phyloP scores from a whole-genome alignment of 2,888 invertebrate species.

The Hedychridium roseum region DNA sequence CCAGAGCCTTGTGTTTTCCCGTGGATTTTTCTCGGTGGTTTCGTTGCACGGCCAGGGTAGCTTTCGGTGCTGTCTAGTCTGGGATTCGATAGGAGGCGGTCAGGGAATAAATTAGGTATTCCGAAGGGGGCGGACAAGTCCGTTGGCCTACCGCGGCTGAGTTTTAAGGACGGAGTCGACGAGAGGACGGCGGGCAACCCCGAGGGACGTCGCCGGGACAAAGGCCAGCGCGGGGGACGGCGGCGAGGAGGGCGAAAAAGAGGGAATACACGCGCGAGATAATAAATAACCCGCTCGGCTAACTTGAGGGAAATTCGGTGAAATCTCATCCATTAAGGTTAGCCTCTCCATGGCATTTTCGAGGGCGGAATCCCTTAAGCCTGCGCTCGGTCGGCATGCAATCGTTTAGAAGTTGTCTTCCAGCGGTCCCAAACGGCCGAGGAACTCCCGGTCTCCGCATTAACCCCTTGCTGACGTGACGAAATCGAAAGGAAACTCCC shows the following conservation, averaged over 20 bases:
- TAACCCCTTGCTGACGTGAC: too few species aligned
- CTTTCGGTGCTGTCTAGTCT: too few species aligned
- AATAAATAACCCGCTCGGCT: slow-evolving; percentile 44
- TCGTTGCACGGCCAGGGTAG: too few species aligned
- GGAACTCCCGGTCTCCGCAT: too few species aligned
- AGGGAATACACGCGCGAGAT: slow-evolving; percentile 23
- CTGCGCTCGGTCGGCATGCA: too few species aligned
- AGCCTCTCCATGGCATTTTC: too few species aligned
- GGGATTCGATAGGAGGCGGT: slow-evolving; percentile 33
- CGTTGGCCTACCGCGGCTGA: slow-evolving; percentile 33
- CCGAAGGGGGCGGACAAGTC: slow-evolving; percentile 38
- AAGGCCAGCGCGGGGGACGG: slow-evolving; percentile 31
- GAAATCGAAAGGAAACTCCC: too few species aligned
- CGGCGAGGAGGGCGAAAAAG: slow-evolving; percentile 7
- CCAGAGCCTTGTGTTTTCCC: too few species aligned
- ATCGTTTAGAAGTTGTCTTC: too few species aligned
- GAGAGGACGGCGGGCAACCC: slow-evolving; percentile 41
- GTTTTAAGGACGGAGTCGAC: slow-evolving; percentile 39
- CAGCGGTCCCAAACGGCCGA: too few species aligned
- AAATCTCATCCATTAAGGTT: slow-evolving; percentile 53
- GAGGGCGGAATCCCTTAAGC: too few species aligned
- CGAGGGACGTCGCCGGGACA: slow-evolving; percentile 45
- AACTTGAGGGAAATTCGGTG: slow-evolving; percentile 40
- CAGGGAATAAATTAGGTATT: slow-evolving; percentile 50
- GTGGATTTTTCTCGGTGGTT: too few species aligned